Conservation (phyloP, 2,888 invertebrate genomes). For the Eumerus sabulonum region DNA sequence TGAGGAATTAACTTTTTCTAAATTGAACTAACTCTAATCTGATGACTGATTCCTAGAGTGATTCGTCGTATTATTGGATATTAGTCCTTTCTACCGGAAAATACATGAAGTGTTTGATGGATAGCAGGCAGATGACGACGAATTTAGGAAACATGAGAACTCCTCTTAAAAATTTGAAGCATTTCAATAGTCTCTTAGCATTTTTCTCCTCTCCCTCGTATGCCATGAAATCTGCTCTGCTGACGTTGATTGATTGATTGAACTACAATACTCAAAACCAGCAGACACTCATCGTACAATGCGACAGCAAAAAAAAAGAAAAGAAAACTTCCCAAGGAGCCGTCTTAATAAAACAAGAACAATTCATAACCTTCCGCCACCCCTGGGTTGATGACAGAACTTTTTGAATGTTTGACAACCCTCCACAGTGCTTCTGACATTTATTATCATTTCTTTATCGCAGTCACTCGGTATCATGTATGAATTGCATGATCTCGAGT, state of each 20-base stretch:
- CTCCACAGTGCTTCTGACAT: conserved; percentile 32
- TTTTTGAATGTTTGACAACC: conserved; percentile 28
- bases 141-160: too few species aligned
- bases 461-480: background rate
- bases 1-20: conserved; percentile 12
- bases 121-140: too few species aligned
- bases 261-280: conserved; percentile 1
- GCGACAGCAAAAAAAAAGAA: background rate
- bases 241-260: conserved; percentile 24
- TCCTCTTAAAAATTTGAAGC: too few species aligned
- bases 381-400: conserved; percentile 23
- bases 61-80: too few species aligned
- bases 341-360: conserved; percentile 10
- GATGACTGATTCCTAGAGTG: too few species aligned
- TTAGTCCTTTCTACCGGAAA: too few species aligned
- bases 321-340: background rate
- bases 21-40: background rate
- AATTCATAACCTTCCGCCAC: background rate
- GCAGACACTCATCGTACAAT: background rate
- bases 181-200: too few species aligned
- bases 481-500: conserved; percentile 1
- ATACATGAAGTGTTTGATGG: too few species aligned
- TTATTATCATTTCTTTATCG: conserved; percentile 40
- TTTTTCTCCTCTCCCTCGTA: too few species aligned
- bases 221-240: too few species aligned